phyloP scores from a whole-genome alignment of 2,888 invertebrate genomes.

The Myathropa florea region DNA sequence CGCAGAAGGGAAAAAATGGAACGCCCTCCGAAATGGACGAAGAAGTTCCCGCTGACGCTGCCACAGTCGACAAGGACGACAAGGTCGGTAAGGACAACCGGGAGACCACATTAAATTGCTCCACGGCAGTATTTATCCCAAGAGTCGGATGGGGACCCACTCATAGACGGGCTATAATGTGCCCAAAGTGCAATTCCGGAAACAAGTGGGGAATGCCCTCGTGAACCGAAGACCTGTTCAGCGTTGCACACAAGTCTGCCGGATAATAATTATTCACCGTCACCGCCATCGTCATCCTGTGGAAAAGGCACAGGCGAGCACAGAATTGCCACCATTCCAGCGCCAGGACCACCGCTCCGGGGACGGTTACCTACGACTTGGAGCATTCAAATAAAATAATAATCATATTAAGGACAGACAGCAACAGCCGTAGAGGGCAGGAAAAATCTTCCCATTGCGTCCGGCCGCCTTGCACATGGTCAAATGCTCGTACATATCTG shows the following conservation, averaged over 20 bases:
- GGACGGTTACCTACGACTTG: background rate
- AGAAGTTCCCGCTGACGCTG: conserved; percentile 38
- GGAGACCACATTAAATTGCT: conserved; percentile 37
- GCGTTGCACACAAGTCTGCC: conserved; percentile 20
- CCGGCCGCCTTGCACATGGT: background rate
- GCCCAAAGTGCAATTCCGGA: conserved; percentile 60
- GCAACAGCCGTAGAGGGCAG: background rate
- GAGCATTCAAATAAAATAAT: conserved; percentile 65
- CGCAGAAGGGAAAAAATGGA: conserved; percentile 12
- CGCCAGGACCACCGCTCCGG: background rate
- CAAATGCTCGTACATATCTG: no score
- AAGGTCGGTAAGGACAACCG: background rate
- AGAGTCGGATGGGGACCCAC: conserved; percentile 1
- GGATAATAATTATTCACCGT: conserved; percentile 44
- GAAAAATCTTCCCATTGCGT: no score
- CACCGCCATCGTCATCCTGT: background rate
- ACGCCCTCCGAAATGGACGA: no score
- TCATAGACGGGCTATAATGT: conserved; percentile 45
- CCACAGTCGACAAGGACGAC: background rate
- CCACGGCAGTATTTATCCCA: conserved; percentile 32
- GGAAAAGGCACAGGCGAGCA: background rate
- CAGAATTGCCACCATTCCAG: background rate
- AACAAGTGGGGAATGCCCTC: conserved; percentile 44
- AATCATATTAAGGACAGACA: conserved; percentile 45
- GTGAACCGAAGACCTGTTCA: conserved; percentile 50